phyloP scores from a whole-genome alignment of 1,140 invertebrate genomes.

The Bombus consobrinus region DNA sequence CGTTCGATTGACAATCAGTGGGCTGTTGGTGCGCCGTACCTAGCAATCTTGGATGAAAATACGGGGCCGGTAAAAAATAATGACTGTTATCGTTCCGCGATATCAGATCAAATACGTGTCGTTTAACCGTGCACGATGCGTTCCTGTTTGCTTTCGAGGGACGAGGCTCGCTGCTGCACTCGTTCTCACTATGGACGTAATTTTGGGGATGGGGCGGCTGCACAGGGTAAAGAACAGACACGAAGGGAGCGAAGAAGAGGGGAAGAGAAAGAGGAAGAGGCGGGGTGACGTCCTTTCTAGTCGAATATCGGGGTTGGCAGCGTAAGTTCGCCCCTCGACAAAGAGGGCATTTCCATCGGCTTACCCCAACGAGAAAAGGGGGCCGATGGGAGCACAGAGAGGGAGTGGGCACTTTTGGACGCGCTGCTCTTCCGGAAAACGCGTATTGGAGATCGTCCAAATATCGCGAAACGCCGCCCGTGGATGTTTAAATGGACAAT shows the following conservation, averaged over 20 bases:
- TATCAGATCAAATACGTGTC: background rate
- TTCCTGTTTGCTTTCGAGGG: conserved; percentile 17
- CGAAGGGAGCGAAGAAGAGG: background rate
- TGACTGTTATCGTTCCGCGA: conserved; percentile 5
- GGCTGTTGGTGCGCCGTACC: no score
- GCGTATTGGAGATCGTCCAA: conserved; percentile 46
- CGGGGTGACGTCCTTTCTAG: conserved; percentile 40
- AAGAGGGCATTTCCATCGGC: conserved; percentile 56
- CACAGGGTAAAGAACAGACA: background rate
- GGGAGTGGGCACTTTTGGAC: conserved; percentile 5
- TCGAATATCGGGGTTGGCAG: conserved; percentile 49
- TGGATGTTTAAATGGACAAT: conserved; percentile 22
- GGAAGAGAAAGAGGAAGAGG: background rate
- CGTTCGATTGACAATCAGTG: background rate
- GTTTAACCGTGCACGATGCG: conserved; percentile 4
- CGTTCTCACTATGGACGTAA: conserved; percentile 20
- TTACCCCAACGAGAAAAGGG: conserved; percentile 11
- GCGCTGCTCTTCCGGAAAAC: conserved; percentile 38
- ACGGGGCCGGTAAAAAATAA: background rate
- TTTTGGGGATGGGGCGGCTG: conserved; percentile 3
- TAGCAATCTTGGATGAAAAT: background rate
- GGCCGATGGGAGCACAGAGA: background rate
- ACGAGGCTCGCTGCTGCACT: conserved; percentile 3
- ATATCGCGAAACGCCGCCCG: conserved; percentile 26
- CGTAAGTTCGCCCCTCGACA: conserved; percentile 47